Conservation (phyloP, 2,113 vertebrate genomes). For the Ptilorrhoa leucosticta region DNA sequence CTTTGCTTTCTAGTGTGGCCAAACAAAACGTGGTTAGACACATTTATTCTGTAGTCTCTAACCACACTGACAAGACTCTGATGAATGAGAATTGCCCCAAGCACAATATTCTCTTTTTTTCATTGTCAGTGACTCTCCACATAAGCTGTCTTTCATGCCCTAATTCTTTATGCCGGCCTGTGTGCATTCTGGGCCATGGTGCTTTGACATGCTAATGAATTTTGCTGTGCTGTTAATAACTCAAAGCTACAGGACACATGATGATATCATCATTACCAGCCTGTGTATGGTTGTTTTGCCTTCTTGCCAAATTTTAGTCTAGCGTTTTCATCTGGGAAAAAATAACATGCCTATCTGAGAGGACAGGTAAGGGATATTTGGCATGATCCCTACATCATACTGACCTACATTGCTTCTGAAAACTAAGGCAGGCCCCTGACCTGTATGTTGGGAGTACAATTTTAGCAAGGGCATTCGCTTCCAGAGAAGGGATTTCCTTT, state of each 20-base stretch:
- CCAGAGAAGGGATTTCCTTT: neutral
- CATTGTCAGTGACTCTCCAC: constrained; percentile 10
- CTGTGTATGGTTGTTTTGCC: neutral
- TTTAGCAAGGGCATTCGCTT: neutral
- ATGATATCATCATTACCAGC: neutral
- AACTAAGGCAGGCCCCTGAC: neutral
- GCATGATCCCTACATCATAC: neutral
- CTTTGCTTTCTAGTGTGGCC: constrained; percentile 15
- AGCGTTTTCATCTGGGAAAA: neutral
- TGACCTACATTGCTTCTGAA: neutral
- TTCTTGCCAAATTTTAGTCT: neutral
- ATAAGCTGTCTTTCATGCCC: constrained; percentile 37
- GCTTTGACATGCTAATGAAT: constrained; percentile 36
- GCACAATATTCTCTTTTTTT: constrained; percentile 5
- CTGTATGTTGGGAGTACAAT: neutral
- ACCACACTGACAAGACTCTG: constrained; percentile 8
- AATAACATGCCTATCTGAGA: neutral
- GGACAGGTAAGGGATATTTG: neutral
- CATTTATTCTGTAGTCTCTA: neutral
- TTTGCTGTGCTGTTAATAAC: neutral
- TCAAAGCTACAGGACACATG: neutral
- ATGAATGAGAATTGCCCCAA: constrained; percentile 6
- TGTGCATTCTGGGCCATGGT: neutral
- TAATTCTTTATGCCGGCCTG: constrained; percentile 3
- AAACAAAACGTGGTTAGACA: constrained; percentile 33